A percentile compares a stretch with the other conserved stretches of the same genome.
Evolutionary conservation across 2,113 vertebrate genomes (phyloP).

Genomic region (Tricholaema leucomelas): DNA sequence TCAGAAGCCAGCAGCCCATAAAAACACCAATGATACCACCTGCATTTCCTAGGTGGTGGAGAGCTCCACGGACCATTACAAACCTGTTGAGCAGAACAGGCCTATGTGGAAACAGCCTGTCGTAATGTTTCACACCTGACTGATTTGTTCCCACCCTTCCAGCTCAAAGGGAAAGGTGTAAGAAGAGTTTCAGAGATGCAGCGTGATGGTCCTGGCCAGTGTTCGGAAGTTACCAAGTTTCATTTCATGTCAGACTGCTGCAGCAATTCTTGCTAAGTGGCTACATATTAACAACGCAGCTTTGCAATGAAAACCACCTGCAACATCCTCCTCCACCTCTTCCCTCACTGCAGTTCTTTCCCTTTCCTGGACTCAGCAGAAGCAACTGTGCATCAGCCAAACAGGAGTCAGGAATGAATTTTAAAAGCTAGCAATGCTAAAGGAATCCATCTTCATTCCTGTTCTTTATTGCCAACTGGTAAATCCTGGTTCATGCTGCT

Average conservation of each 20-base stretch:
- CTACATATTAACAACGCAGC: neutral
- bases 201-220: neutral
- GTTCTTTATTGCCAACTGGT: neutral
- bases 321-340: neutral
- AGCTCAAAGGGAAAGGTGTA: neutral
- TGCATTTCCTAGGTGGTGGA: neutral
- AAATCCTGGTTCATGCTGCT: neutral
- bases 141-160: neutral
- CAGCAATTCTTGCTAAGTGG: neutral
- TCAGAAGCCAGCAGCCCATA: neutral
- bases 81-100: neutral
- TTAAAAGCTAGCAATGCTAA: neutral
- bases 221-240: neutral
- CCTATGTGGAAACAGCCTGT: neutral
- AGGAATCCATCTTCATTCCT: neutral
- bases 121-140: neutral
- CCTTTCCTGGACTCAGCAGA: neutral
- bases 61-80: neutral
- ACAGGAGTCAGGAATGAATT: neutral
- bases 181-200: neutral
- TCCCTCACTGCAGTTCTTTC: neutral
- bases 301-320: constrained; percentile 1
- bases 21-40: neutral
- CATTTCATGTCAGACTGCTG: neutral
- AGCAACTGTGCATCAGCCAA: neutral